Percentiles rank a stretch among this genome's conserved stretches.
phyloP scores from a whole-genome alignment of 2,888 invertebrate genomes.

The Arrhopalites spinosus region DNA sequence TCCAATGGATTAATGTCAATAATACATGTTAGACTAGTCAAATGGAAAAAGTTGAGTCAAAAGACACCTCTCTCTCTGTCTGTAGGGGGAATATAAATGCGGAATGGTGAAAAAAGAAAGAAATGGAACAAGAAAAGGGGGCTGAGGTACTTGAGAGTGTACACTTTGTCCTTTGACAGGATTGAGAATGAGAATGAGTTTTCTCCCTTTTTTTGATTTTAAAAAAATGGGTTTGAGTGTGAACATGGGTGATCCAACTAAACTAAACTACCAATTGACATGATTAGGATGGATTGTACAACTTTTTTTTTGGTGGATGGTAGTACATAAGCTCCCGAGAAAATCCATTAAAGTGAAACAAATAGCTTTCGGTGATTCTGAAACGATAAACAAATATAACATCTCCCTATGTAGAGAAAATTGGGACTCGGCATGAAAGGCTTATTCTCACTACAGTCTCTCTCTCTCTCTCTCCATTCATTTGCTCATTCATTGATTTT shows the following conservation, averaged over 20 bases:
- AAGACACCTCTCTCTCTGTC: too few relatives aligned
- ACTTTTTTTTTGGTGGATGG: neutral
- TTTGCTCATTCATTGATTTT: constrained; percentile 23
- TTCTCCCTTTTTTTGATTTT: constrained; percentile 25
- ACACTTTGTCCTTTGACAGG: neutral
- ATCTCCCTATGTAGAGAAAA: constrained; percentile 12
- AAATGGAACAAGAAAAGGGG: neutral
- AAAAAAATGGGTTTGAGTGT: constrained; percentile 39
- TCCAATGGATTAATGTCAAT: too few relatives aligned
- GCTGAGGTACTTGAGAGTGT: neutral
- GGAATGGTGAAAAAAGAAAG: too few relatives aligned
- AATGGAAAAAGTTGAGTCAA: too few relatives aligned
- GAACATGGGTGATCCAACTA: constrained; percentile 29
- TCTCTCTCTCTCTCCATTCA: constrained; percentile 3
- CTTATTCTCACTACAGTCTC: constrained; percentile 33
- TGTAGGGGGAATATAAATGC: too few relatives aligned
- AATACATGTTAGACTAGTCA: too few relatives aligned
- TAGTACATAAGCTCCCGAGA: constrained; percentile 1
- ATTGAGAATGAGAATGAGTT: neutral
- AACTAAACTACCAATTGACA: constrained; percentile 27
- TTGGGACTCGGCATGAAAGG: constrained; percentile 44
- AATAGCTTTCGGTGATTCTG: constrained; percentile 52
- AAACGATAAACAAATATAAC: constrained; percentile 49
- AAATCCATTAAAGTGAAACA: constrained; percentile 55
- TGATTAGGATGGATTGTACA: constrained; percentile 5